phyloP scores from a whole-genome alignment of 2,888 invertebrate genomes.

The Napeogenes inachia region DNA sequence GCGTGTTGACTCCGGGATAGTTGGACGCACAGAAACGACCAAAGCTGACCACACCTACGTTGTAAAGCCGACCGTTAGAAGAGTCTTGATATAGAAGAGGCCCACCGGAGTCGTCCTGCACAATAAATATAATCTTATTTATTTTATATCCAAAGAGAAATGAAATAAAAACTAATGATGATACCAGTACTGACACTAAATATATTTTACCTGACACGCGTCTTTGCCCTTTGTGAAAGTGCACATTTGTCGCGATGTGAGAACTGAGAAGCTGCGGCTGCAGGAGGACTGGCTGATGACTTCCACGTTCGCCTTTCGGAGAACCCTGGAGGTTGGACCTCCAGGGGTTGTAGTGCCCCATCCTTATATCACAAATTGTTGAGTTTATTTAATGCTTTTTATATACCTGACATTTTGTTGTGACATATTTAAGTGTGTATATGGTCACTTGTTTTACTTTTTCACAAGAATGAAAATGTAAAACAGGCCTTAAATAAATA shows the following conservation, averaged over 20 bases:
- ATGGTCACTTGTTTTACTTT: too few relatives aligned
- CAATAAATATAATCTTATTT: not conserved
- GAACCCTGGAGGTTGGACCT: constrained; percentile 35
- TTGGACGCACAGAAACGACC: constrained; percentile 74
- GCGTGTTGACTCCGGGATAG: constrained; percentile 74
- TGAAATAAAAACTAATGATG: not conserved
- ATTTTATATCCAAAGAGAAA: not conserved
- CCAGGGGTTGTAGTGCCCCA: constrained; percentile 3
- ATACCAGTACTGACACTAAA: not conserved
- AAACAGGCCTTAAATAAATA: too few relatives aligned
- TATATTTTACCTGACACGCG: constrained; percentile 52
- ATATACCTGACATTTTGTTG: not conserved
- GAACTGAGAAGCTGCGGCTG: constrained; percentile 31
- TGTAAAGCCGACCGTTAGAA: constrained; percentile 47
- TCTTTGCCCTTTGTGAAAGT: constrained; percentile 41
- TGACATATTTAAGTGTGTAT: not conserved
- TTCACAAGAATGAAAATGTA: too few relatives aligned
- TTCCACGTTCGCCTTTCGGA: constrained; percentile 73
- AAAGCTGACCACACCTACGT: constrained; percentile 74
- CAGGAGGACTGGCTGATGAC: constrained; percentile 70
- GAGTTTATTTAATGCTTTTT: too few relatives aligned
- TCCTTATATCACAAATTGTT: constrained; percentile 35
- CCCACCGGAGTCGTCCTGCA: constrained; percentile 76
- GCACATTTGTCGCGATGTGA: constrained; percentile 62
- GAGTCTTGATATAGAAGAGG: constrained; percentile 74